Conservation (phyloP, 2,797 vertebrate genomes). For the Atherinosoma microstoma region DNA sequence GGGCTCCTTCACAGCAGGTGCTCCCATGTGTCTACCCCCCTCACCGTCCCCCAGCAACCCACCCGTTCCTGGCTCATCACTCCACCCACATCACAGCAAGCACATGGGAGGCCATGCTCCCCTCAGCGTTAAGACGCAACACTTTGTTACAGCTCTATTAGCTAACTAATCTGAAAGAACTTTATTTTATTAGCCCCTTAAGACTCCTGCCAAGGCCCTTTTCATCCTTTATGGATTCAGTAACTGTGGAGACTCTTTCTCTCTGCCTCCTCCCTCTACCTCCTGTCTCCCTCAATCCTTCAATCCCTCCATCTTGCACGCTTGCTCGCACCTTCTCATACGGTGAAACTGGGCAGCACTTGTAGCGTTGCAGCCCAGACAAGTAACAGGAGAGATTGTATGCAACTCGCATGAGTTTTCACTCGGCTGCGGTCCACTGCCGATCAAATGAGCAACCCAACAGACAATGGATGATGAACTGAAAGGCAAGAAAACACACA, state of each 20-base stretch:
- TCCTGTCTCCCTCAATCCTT: constrained; percentile 74
- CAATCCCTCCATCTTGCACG: constrained; percentile 74
- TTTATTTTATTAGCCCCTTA: constrained; percentile 83
- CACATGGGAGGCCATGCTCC: constrained; percentile 56
- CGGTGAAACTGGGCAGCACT: constrained; percentile 35
- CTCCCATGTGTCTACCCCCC: constrained; percentile 31
- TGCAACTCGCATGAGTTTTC: background rate
- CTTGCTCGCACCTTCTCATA: constrained; percentile 45
- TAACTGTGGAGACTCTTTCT: constrained; percentile 61
- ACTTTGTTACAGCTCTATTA: constrained; percentile 82
- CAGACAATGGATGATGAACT: constrained; percentile 33
- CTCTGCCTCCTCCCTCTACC: constrained; percentile 42
- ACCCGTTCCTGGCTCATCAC: constrained; percentile 44
- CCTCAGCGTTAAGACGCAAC: constrained; percentile 73
- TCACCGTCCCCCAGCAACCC: constrained; percentile 14
- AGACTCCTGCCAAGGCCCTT: constrained; percentile 80
- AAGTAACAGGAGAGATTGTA: constrained; percentile 7
- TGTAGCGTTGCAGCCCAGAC: constrained; percentile 40
- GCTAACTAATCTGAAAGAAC: constrained; percentile 83
- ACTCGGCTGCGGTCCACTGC: constrained; percentile 14
- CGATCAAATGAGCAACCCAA: constrained; percentile 22
- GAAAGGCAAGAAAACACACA: constrained; percentile 33
- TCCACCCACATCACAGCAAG: constrained; percentile 47
- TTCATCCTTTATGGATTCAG: constrained; percentile 82
- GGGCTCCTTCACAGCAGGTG: constrained; percentile 70